Evolutionary conservation across 2,888 invertebrate species (phyloP).

Genomic region (Gari tellinella): DNA sequence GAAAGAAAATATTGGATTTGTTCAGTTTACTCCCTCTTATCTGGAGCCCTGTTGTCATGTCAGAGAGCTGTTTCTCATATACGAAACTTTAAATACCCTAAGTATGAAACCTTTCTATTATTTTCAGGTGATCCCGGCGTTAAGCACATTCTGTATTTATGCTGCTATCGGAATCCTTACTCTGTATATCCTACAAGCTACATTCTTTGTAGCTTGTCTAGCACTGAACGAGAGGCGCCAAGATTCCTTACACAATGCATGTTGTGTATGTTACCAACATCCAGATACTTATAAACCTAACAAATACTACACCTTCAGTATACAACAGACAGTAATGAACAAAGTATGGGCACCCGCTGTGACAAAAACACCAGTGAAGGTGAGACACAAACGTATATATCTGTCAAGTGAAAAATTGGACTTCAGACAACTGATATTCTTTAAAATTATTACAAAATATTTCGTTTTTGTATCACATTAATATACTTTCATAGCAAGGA

Average conservation of each 20-base stretch:
- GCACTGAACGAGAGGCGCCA: conserved; percentile 88
- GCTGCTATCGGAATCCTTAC: conserved; percentile 91
- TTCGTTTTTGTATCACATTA: too few relatives aligned
- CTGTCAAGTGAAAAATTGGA: too few relatives aligned
- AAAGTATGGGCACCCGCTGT: conserved; percentile 88
- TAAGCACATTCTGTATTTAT: conserved; percentile 93
- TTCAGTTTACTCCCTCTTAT: too few relatives aligned
- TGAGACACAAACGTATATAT: too few relatives aligned
- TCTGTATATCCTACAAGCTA: conserved; percentile 88
- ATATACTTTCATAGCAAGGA: too few relatives aligned
- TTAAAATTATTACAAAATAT: too few relatives aligned
- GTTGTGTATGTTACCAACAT: conserved; percentile 88
- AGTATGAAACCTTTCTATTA: not conserved
- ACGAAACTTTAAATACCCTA: too few relatives aligned
- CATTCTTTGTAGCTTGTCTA: conserved; percentile 92
- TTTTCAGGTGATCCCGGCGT: conserved; percentile 89
- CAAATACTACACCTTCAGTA: conserved; percentile 86
- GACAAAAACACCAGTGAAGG: conserved; percentile 89
- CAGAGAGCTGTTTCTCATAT: too few relatives aligned
- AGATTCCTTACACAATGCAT: conserved; percentile 64
- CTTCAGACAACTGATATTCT: too few relatives aligned
- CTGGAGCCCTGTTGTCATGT: too few relatives aligned
- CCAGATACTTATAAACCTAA: conserved; percentile 85
- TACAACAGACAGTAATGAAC: conserved; percentile 87
- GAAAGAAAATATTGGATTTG: too few relatives aligned